Percentiles rank a stretch among this genome's conserved stretches.
phyloP scores from a whole-genome alignment of 1,140 invertebrate species.

The Pomacea maculata region DNA sequence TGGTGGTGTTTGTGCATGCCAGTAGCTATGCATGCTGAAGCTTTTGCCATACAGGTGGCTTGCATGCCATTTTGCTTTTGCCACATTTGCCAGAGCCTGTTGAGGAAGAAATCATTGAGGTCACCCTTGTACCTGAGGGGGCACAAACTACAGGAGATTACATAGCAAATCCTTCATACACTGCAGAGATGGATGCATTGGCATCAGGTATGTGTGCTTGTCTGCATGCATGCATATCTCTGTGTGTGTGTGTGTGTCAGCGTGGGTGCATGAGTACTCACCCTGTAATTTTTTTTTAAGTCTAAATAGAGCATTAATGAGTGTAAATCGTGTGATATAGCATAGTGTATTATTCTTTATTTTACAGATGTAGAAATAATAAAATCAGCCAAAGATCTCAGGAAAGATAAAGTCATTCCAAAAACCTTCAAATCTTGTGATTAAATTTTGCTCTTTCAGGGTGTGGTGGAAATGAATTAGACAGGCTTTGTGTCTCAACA shows the following conservation, averaged over 20 bases:
- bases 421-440: too few relatives aligned
- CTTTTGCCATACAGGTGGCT: not conserved
- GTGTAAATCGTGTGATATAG: too few relatives aligned
- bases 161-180: constrained; percentile 41
- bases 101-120: constrained; percentile 43
- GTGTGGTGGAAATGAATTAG: too few relatives aligned
- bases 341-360: too few relatives aligned
- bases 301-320: too few relatives aligned
- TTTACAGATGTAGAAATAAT: too few relatives aligned
- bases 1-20: not conserved
- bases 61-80: constrained; percentile 26
- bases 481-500: too few relatives aligned
- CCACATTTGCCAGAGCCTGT: constrained; percentile 19
- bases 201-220: constrained; percentile 3
- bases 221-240: not conserved
- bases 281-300: too few relatives aligned
- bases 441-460: too few relatives aligned
- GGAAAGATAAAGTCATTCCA: too few relatives aligned
- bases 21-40: not conserved
- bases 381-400: too few relatives aligned
- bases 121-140: constrained; percentile 25
- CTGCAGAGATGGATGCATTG: constrained; percentile 38
- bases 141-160: constrained; percentile 41
- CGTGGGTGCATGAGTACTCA: too few relatives aligned
- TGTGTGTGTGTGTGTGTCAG: not conserved